Conservation (phyloP, 1,140 invertebrate species). For the Oppia nitens region DNA sequence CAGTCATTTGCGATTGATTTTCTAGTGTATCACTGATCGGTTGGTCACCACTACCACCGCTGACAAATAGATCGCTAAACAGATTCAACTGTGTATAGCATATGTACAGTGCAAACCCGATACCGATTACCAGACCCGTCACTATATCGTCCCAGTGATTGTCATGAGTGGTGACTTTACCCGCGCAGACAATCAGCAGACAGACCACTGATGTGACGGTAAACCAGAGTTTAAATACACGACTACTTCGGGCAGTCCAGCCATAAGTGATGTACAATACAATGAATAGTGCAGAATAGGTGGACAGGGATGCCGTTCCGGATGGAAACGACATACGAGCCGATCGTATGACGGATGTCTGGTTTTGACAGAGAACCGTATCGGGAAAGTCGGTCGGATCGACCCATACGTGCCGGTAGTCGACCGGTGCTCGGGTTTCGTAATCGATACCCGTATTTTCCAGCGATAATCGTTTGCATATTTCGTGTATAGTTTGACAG, state of each 20-base stretch:
- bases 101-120: slow-evolving; percentile 8
- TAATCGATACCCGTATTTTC: not conserved
- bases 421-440: not conserved
- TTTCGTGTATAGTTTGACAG: slow-evolving; percentile 1
- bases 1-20: not conserved
- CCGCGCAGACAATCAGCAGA: not conserved
- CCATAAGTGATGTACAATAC: slow-evolving; percentile 12
- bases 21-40: not conserved
- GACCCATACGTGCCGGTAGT: not conserved
- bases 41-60: not conserved
- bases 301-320: slow-evolving; percentile 4
- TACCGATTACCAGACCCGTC: slow-evolving; percentile 8
- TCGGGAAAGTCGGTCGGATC: not conserved
- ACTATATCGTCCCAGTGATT: slow-evolving; percentile 13
- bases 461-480: not conserved
- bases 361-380: not conserved
- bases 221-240: slow-evolving; percentile 10
- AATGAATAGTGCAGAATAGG: slow-evolving; percentile 13
- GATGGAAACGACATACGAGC: slow-evolving; percentile 18
- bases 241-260: slow-evolving; percentile 2
- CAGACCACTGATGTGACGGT: not conserved
- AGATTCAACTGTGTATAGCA: slow-evolving; percentile 9
- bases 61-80: not conserved
- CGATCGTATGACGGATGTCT: not conserved
- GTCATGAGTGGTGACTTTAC: not conserved